phyloP scores from a whole-genome alignment of 2,113 vertebrate genomes.

The Polypterus senegalus region DNA sequence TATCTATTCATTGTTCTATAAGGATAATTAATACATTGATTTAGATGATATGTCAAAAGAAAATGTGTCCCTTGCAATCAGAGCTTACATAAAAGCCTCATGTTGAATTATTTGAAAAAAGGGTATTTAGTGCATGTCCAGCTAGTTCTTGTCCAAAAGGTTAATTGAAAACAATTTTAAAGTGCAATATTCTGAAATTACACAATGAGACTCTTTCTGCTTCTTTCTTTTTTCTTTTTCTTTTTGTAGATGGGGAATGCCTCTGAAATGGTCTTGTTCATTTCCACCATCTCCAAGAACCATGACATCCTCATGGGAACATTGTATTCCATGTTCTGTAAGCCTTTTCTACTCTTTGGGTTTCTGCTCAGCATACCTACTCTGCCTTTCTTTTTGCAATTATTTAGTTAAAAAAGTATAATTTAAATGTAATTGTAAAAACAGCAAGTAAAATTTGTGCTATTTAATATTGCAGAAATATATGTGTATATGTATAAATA shows the following conservation, averaged over 20 bases:
- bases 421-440: slow-evolving; percentile 10
- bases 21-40: too few species aligned
- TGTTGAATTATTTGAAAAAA: too few species aligned
- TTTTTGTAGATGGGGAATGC: slow-evolving; percentile 60
- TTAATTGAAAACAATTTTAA: too few species aligned
- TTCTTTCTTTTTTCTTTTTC: neutral
- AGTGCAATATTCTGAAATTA: too few species aligned
- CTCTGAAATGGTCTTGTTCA: slow-evolving; percentile 41
- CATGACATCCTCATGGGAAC: slow-evolving; percentile 62
- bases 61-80: too few species aligned
- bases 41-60: too few species aligned
- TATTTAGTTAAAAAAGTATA: slow-evolving; percentile 17
- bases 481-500: slow-evolving; percentile 2
- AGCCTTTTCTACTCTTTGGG: slow-evolving; percentile 22
- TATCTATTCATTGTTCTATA: too few species aligned
- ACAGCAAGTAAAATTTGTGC: slow-evolving; percentile 13
- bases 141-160: too few species aligned
- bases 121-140: too few species aligned
- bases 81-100: too few species aligned
- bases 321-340: slow-evolving; percentile 56
- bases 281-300: slow-evolving; percentile 56
- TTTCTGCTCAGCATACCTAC: slow-evolving; percentile 2
- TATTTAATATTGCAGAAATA: slow-evolving; percentile 4
- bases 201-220: too few species aligned
- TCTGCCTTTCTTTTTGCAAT: slow-evolving; percentile 10